Evolutionary conservation across 1,140 invertebrate species (phyloP), one percentile per base, ranked within the genome.

Genomic region (Akabosia matsudoensis): DNA sequence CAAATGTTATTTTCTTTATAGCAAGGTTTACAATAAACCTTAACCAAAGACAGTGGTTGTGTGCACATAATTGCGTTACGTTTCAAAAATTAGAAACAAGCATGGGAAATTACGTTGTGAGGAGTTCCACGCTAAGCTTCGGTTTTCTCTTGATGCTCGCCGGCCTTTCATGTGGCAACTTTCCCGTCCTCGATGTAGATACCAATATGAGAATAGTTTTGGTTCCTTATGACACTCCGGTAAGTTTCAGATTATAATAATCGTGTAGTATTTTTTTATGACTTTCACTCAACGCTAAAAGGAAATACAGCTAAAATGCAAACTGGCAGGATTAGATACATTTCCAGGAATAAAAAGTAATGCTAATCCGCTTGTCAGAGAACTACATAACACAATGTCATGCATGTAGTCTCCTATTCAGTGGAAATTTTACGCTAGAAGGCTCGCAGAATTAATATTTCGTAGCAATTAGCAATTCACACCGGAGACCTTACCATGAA

Each of bases 171-270:
- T 79, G 31, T 37, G 80, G 77, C n/a, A 89, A 89, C 83, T 88
- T 91, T 82, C 92, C 92, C 75, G 88, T 90, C 82, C 93, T 95
- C 86, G 93, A 94, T 84, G 89, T 91, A 33, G 90, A 91, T 78
- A 92, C 92, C 56, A 88, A 91, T 79, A 92, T 94, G 90, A 87
- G 90, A 80, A 87, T 92, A 70, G 90, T 94, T 54, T 87, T 94
- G 37, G 88, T 95, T 51, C 93, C 93, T 61, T 89, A 91, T 24
- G 92, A 94, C 84, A 92, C 92, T 28, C 88, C 90, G 80, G 77
- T 78, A 37, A 79, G 74, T 34, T 31, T 45, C 37, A 45, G 37
- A 45, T n/a, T n/a, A n/a, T n/a, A n/a, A n/a, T n/a, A n/a, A n/a
- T n/a, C n/a, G n/a, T n/a, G n/a, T n/a, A n/a, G n/a, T n/a, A n/a